A percentile compares a stretch with the other conserved stretches of the same genome.
These are phyloP conservation scores for Poeciliopsis turneri DNA, from an alignment of 2,797 vertebrate genomes.

Conservation along the genomic window DNA sequence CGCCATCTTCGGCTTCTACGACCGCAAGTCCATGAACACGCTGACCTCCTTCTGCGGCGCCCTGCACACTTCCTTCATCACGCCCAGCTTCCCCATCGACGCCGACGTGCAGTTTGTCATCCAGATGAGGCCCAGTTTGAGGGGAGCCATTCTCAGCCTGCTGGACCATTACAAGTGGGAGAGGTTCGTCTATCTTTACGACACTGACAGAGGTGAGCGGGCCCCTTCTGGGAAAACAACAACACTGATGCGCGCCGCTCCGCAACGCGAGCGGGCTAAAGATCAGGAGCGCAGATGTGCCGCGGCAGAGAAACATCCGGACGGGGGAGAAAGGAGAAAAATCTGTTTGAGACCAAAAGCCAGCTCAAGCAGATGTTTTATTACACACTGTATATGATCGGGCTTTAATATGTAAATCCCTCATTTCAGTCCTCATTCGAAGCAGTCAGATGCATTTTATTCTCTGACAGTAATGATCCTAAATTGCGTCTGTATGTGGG, in stretches of 20 bases:
- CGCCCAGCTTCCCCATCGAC: conserved; percentile 95
- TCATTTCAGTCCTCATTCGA: conserved; percentile 46
- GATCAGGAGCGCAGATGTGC: conserved; percentile 5
- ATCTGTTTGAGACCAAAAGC: conserved; percentile 6
- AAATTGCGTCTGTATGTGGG: conserved; percentile 59
- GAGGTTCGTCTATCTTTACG: conserved; percentile 97
- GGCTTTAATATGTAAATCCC: conserved; percentile 68
- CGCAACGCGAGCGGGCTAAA: not conserved
- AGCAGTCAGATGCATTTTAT: conserved; percentile 66
- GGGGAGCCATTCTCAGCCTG: conserved; percentile 90
- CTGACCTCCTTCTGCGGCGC: conserved; percentile 97
- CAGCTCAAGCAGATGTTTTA: conserved; percentile 37
- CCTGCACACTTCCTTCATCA: conserved; percentile 97
- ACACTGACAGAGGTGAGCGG: conserved; percentile 95
- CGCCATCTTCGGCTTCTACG: conserved; percentile 98
- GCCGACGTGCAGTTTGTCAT: conserved; percentile 97
- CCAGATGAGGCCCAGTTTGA: conserved; percentile 94
- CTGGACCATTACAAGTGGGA: conserved; percentile 96
- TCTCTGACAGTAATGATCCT: conserved; percentile 65
- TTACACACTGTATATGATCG: conserved; percentile 50
- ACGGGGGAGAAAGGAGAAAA: conserved; percentile 25
- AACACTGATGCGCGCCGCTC: too few species aligned
- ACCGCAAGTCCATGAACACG: conserved; percentile 98
- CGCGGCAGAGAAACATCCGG: conserved; percentile 17
- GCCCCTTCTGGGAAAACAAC: not conserved